These are phyloP conservation scores for Falco punctatus DNA, from an alignment of 2,113 vertebrate species.

Conservation along the genomic window DNA sequence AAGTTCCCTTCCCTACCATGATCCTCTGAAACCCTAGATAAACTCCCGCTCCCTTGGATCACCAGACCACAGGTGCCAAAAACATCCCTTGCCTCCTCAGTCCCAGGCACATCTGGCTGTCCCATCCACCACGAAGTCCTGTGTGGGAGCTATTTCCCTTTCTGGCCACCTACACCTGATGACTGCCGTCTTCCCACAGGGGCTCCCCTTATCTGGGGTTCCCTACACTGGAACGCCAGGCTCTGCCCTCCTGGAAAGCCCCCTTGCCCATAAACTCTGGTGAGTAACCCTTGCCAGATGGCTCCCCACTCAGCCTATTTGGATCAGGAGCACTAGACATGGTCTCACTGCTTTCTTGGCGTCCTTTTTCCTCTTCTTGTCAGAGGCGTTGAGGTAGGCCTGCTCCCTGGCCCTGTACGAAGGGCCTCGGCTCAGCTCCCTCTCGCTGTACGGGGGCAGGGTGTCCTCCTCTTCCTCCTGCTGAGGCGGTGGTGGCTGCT, in stretches of 20 bases:
- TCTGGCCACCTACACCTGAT: not conserved
- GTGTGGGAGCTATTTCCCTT: not conserved
- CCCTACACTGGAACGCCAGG: not conserved
- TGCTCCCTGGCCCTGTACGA: slow-evolving; percentile 77
- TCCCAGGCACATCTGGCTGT: not conserved
- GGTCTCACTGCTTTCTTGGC: slow-evolving; percentile 88
- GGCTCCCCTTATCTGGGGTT: not conserved
- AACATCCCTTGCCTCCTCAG: not conserved
- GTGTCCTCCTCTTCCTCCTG: slow-evolving; percentile 80
- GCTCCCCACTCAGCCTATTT: slow-evolving; percentile 2
- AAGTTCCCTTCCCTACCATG: not conserved
- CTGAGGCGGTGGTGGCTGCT: slow-evolving; percentile 66
- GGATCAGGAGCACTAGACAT: slow-evolving; percentile 43
- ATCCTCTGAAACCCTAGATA: not conserved
- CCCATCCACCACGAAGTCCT: not conserved
- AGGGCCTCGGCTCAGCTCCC: slow-evolving; percentile 79
- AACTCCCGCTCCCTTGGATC: not conserved
- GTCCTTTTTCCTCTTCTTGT: slow-evolving; percentile 84
- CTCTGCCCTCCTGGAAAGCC: not conserved
- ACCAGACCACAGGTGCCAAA: not conserved
- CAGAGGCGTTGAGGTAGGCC: slow-evolving; percentile 71
- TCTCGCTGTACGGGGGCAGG: slow-evolving; percentile 83
- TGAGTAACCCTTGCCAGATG: not conserved
- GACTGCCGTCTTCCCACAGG: not conserved
- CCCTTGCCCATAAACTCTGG: not conserved